These are phyloP conservation scores for Serilophus lunatus DNA, from an alignment of 2,113 vertebrate species.

Conservation along the genomic window DNA sequence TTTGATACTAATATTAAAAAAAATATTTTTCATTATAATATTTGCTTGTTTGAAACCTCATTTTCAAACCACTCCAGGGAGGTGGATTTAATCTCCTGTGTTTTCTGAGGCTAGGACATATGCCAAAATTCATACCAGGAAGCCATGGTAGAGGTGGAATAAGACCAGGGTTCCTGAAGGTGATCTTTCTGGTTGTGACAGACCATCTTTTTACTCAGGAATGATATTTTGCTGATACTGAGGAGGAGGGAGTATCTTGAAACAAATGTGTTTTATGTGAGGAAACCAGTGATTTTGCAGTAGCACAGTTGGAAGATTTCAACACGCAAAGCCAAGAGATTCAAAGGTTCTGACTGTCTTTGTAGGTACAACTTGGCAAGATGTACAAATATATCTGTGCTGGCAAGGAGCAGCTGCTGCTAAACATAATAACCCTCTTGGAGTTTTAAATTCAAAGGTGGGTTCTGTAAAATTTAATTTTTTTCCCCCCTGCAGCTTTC, in stretches of 20 bases:
- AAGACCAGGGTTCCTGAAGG: not conserved
- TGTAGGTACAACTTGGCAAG: slow-evolving; percentile 51
- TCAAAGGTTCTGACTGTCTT: slow-evolving; percentile 39
- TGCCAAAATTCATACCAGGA: not conserved
- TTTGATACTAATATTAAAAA: not conserved
- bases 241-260: not conserved
- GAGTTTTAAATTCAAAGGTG: slow-evolving; percentile 32
- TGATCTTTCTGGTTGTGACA: not conserved
- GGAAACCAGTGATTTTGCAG: slow-evolving; percentile 22
- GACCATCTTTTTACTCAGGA: not conserved
- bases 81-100: not conserved
- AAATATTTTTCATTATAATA: not conserved
- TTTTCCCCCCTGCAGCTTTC: not conserved
- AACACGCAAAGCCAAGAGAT: slow-evolving; percentile 38
- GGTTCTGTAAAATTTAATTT: slow-evolving; percentile 14
- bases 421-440: slow-evolving; percentile 13
- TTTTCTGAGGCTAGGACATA: not conserved
- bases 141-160: not conserved
- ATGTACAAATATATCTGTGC: slow-evolving; percentile 25
- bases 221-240: not conserved
- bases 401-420: not conserved
- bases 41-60: not conserved
- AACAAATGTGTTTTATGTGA: not conserved
- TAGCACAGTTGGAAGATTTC: slow-evolving; percentile 27
- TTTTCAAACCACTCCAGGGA: not conserved